These are phyloP conservation scores for Varroa destructor DNA, from an alignment of 1,140 invertebrate genomes.

Conservation along the genomic window DNA sequence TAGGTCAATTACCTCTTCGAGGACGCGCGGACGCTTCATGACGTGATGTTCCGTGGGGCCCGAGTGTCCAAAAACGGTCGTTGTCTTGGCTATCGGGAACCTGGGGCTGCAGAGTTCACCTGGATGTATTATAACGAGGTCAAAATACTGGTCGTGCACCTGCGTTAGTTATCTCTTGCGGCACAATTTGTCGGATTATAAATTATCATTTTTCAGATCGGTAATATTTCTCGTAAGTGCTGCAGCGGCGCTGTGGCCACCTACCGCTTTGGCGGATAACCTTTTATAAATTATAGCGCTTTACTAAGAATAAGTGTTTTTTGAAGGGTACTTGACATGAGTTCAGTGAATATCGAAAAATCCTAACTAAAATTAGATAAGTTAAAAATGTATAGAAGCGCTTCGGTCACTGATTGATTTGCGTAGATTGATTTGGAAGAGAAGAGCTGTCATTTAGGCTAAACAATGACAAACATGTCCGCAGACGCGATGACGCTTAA, in stretches of 20 bases:
- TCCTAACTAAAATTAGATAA: too few relatives aligned
- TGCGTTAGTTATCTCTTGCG: neutral
- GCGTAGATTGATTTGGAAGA: slow-evolving; percentile 9
- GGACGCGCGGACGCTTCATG: slow-evolving; percentile 75
- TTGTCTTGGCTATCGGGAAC: slow-evolving; percentile 78
- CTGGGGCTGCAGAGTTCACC: slow-evolving; percentile 61
- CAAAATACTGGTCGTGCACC: slow-evolving; percentile 30
- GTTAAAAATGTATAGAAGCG: too few relatives aligned
- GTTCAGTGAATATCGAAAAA: too few relatives aligned
- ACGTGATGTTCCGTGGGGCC: slow-evolving; percentile 74
- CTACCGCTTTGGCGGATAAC: too few relatives aligned
- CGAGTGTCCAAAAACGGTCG: slow-evolving; percentile 79
- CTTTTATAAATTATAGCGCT: too few relatives aligned
- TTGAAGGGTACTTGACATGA: too few relatives aligned
- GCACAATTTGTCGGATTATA: too few relatives aligned
- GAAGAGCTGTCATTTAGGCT: slow-evolving; percentile 30
- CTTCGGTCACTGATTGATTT: too few relatives aligned
- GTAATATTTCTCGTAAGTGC: neutral
- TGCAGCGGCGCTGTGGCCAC: too few relatives aligned
- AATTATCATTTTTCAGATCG: slow-evolving; percentile 35
- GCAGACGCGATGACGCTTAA: too few relatives aligned
- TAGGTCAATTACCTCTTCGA: slow-evolving; percentile 51
- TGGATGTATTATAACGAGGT: slow-evolving; percentile 89
- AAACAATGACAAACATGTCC: too few relatives aligned
- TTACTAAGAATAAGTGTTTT: too few relatives aligned